Base-by-base conservation (phyloP, 2,888 invertebrate species). In the Chymomyza fuscimana region DNA sequence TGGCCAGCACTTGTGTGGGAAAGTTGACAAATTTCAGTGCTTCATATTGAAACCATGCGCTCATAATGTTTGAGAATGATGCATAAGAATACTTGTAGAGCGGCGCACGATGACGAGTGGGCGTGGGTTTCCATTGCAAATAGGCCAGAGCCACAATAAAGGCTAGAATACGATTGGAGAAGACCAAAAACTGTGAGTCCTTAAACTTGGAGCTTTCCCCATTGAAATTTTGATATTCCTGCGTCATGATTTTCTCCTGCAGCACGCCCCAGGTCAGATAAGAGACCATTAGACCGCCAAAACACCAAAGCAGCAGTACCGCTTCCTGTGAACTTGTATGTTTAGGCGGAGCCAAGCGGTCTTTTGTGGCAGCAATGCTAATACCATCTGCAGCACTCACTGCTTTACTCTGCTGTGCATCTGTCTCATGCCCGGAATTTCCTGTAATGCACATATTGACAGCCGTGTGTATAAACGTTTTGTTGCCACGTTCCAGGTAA, bases 11-110 rank as follows among this genome's bases (percentile, higher is more conserved):
- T 94, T 99, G 99, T 62, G 98, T 98, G 2, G 99, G 99, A 91
- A 99, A 99, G 89, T 97, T 98, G 87, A 99, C 98, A 92, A 96
- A 99, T 92, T 99, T 99, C 60, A 99, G 93, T 25, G 99, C 99
- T 92, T 99, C 99, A 91, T 99, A 99, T 92, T 99, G 99, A 92
- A 98, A 99, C 99, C 99, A 99, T 62, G 98, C 98, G 91, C 98
- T 98, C 94, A 99, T 94, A 77, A 99, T 97, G 92, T 99, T 99
- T 16, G 98, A 98, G 87, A 99, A 95, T 4, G 99, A 97, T 89
- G 98, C 98, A 93, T 96, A 99, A 0, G 96, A 96, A 92, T 98
- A 99, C 92, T 98, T 97, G 92, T 97, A 98, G 12, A 98, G 93
- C 0, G 99, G 99, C 66, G 97, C 96, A 29, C 94, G 94, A 87